phyloP scores from a whole-genome alignment of 2,888 invertebrate species.

The Phengaris arion region DNA sequence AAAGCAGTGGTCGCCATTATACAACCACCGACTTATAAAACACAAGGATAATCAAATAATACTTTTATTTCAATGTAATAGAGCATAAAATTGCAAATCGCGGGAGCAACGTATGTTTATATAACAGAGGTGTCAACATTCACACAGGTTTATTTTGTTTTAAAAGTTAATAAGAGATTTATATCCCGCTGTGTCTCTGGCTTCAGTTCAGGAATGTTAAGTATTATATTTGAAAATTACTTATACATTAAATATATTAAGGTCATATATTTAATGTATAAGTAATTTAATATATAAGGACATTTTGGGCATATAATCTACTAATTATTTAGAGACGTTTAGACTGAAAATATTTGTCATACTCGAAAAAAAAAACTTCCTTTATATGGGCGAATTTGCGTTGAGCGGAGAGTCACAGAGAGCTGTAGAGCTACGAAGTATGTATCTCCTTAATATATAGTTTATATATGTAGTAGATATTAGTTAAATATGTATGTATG shows the following conservation, averaged over 20 bases:
- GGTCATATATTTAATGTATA: no score
- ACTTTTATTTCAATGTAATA: conserved; percentile 25
- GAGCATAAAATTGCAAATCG: conserved; percentile 33
- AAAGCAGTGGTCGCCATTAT: conserved; percentile 44
- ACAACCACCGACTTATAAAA: conserved; percentile 35
- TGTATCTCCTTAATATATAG: not conserved
- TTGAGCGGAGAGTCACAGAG: no score
- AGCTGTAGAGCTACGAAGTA: not conserved
- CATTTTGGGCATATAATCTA: no score
- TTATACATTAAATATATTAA: not conserved
- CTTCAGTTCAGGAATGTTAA: conserved; percentile 32
- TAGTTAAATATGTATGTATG: no score
- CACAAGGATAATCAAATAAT: conserved; percentile 13
- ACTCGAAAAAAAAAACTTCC: no score
- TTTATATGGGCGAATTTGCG: no score
- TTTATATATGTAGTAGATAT: no score
- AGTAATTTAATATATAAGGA: no score
- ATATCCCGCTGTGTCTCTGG: conserved; percentile 51
- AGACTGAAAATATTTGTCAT: no score
- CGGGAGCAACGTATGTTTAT: conserved; percentile 30
- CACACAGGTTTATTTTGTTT: conserved; percentile 49
- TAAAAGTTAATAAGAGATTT: conserved; percentile 54
- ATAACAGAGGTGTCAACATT: conserved; percentile 51
- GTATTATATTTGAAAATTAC: not conserved
- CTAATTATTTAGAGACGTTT: no score